Evolutionary conservation across 2,797 vertebrate species (phyloP), one percentile per base, ranked within the genome.

Genomic region (Pangasius sanitwongsei): DNA sequence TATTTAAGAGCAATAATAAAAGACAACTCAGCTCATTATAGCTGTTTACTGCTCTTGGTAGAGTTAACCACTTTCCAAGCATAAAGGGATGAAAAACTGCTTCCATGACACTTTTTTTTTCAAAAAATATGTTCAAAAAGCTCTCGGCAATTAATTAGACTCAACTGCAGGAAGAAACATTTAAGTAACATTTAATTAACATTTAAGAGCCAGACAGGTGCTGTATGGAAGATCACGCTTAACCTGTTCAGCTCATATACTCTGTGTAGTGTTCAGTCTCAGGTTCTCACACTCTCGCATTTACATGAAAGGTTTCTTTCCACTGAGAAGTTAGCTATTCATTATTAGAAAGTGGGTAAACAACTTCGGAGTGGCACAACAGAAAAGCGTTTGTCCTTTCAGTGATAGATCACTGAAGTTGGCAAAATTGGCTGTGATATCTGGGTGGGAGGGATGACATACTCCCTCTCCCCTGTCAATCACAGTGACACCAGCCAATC

Each of bases 1-100:
- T 37, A 63, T 61, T 74, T 74, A 82, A 70, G 13, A 87, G 34
- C 77, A 53, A 83, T 69, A n/a, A 81, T 70, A 70, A 69, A 86
- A 86, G 48, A 75, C 69, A 11, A 23, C 53, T 37, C 18, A 41
- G 70, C 85, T 85, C 83, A 85, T 70, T 85, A 87, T 31, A 48
- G 55, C 53, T 83, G 80, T 83, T 87, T 83, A 74, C 67, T 59
- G 37, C 41, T 20, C 28, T 72, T 83, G 80, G 31, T 74, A 70
- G 78, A 61, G 31, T 72, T 70, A 82, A 82, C 23, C 34, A 70
- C 18, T 70, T 87, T 87, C 69, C 28, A 57, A 34, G 78, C 41
- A 61, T 59, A 72, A 83, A 72, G 11, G 18, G 37, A 72, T 48
- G 18, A 61, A 83, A 72, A 11, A 72, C 5, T 61, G 34, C 37